A percentile compares a stretch with the other conserved stretches of the same genome.
Conservation (phyloP, 1,140 invertebrate species). For the Conopomorpha cramerella region DNA sequence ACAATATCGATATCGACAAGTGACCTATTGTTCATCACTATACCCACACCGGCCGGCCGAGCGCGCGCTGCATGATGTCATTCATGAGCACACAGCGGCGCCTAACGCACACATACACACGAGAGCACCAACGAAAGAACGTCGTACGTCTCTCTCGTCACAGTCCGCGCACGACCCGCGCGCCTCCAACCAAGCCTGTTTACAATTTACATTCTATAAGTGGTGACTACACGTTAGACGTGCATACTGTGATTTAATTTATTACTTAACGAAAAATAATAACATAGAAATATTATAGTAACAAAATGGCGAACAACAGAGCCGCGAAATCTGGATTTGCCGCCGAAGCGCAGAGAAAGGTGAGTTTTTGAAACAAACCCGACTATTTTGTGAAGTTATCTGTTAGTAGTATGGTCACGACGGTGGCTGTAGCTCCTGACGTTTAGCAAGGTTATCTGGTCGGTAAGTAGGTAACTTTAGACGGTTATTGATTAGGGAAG, state of each 20-base stretch:
- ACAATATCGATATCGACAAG: too few species aligned
- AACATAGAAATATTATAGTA: constrained; percentile 21
- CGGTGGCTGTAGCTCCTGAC: constrained; percentile 9
- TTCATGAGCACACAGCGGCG: constrained; percentile 43
- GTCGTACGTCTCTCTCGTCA: too few species aligned
- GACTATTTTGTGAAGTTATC: constrained; percentile 6
- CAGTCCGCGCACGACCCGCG: constrained; percentile 20
- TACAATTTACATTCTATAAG: constrained; percentile 41
- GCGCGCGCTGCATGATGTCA: constrained; percentile 45
- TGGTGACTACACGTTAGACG: constrained; percentile 38
- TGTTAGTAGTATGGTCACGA: constrained; percentile 1
- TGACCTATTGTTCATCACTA: too few species aligned
- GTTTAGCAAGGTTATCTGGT: background rate
- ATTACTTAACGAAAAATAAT: constrained; percentile 39
- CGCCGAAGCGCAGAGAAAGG: constrained; percentile 90
- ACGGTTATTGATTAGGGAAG: constrained; percentile 50
- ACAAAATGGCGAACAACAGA: constrained; percentile 80
- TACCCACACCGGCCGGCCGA: too few species aligned
- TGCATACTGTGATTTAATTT: constrained; percentile 43
- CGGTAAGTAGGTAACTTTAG: constrained; percentile 4
- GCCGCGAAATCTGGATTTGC: constrained; percentile 93
- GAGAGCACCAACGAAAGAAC: too few species aligned
- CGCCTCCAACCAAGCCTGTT: constrained; percentile 22
- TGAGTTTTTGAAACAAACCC: constrained; percentile 49
- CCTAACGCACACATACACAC: constrained; percentile 22